phyloP scores from a whole-genome alignment of 2,888 invertebrate genomes.

The Leptinotarsa haldemani region DNA sequence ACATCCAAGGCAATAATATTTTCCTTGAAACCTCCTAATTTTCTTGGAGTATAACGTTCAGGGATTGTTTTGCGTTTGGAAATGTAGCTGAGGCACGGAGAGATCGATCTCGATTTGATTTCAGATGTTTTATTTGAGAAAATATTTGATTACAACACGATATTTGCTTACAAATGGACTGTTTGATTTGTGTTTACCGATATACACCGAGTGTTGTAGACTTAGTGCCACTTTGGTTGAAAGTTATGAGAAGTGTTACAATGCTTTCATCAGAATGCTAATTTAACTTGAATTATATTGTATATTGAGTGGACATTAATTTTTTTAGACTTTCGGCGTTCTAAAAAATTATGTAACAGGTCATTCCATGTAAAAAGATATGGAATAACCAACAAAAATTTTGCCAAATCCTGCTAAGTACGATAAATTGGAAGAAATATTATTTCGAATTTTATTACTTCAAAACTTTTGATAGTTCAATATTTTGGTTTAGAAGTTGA shows the following conservation, averaged over 20 bases:
- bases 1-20: neutral
- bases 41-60: neutral
- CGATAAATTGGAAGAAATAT: no score
- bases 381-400: no score
- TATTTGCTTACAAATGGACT: neutral
- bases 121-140: neutral
- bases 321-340: neutral
- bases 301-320: neutral
- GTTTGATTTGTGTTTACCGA: neutral
- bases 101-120: neutral
- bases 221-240: no score
- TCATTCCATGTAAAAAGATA: no score
- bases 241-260: no score
- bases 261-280: no score
- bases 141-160: slow-evolving; percentile 4
- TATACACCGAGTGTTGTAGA: neutral
- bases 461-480: no score
- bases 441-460: no score
- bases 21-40: neutral
- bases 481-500: no score
- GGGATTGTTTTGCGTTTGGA: neutral
- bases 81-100: neutral
- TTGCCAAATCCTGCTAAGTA: no score
- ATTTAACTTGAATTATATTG: no score
- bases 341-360: no score